phyloP scores from a whole-genome alignment of 2,888 invertebrate genomes.

The Bellardia pandia region DNA sequence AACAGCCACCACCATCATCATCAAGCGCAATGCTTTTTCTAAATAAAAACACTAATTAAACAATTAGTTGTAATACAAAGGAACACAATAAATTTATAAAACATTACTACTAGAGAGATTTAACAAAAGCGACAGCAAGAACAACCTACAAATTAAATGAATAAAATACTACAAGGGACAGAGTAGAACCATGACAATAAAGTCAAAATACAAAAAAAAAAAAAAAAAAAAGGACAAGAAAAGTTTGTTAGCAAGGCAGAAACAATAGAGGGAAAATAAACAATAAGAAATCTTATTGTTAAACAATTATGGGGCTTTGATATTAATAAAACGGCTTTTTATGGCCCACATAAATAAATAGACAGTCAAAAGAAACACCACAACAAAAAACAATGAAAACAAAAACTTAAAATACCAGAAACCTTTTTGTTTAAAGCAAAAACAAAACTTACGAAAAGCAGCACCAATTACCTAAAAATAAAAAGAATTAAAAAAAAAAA shows the following conservation, averaged over 20 bases:
- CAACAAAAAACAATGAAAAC: no score
- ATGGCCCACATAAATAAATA: conserved; percentile 37
- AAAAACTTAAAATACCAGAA: no score
- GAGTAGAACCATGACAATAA: background rate
- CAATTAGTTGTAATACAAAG: conserved; percentile 28
- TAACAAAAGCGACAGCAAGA: conserved; percentile 10
- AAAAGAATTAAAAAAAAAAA: conserved; percentile 18
- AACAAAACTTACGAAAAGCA: no score
- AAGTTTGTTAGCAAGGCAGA: background rate
- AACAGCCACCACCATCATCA: background rate
- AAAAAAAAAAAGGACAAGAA: conserved; percentile 27
- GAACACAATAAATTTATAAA: background rate
- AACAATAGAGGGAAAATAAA: conserved; percentile 40
- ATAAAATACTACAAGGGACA: no score
- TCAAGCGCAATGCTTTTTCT: background rate
- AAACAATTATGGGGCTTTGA: conserved; percentile 59
- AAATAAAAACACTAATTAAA: conserved; percentile 44
- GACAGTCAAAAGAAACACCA: background rate
- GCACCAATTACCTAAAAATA: no score
- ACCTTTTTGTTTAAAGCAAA: no score
- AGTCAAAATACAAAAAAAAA: background rate
- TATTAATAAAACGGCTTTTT: conserved; percentile 1
- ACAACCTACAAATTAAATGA: background rate
- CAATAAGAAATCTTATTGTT: conserved; percentile 51
- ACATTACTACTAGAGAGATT: background rate